Conservation (phyloP, 2,113 vertebrate species). For the Sebastes schlegelii region DNA sequence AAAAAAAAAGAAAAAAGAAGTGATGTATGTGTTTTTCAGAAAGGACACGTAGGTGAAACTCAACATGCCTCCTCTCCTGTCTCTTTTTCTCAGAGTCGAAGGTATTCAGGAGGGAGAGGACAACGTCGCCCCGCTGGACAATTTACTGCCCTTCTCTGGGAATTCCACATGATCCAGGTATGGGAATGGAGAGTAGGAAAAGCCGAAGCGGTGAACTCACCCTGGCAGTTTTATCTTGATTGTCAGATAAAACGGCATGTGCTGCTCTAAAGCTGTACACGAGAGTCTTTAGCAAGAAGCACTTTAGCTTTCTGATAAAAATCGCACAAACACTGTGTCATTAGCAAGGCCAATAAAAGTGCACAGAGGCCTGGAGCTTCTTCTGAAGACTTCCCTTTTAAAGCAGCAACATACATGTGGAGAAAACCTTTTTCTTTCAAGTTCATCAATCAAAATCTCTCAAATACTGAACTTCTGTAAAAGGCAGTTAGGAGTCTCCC, state of each 20-base stretch:
- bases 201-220: constrained; percentile 75
- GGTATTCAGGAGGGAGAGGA: constrained; percentile 78
- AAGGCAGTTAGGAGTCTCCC: not conserved
- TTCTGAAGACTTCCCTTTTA: constrained; percentile 47
- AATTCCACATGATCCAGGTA: constrained; percentile 88
- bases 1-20: constrained; percentile 47
- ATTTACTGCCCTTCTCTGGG: constrained; percentile 90
- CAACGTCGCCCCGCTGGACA: constrained; percentile 72
- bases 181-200: constrained; percentile 85
- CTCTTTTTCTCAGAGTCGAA: constrained; percentile 64
- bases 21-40: constrained; percentile 79
- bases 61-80: constrained; percentile 74
- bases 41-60: constrained; percentile 70
- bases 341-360: constrained; percentile 90
- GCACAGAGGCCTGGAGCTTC: constrained; percentile 84
- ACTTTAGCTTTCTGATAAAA: constrained; percentile 89
- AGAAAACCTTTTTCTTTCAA: constrained; percentile 37
- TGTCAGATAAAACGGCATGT: constrained; percentile 91
- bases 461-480: constrained; percentile 20
- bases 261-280: constrained; percentile 82
- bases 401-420: constrained; percentile 24
- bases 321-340: constrained; percentile 87
- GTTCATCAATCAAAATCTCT: constrained; percentile 49
- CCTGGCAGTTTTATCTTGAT: constrained; percentile 91
- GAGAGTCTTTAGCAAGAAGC: constrained; percentile 85